Base-by-base conservation (phyloP, 1,140 invertebrate species). In the Chironomus striatipennis region DNA sequence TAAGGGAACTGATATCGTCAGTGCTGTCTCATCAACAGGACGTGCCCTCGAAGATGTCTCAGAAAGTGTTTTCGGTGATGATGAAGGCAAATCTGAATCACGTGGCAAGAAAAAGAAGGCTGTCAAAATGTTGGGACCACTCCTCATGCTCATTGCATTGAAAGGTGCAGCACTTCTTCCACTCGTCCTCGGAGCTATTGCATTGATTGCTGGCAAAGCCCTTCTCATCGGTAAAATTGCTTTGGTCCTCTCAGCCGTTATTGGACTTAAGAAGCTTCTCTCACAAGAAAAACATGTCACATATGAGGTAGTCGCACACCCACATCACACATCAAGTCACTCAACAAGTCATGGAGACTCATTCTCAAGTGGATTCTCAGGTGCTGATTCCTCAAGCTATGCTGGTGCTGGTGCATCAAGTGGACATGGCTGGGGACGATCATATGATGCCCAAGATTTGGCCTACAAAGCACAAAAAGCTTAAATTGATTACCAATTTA, bases 71-170 rank as follows among this genome's bases (percentile, higher is more conserved):
- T 84, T 85, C 75, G 87, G 86, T 75, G 84, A 85, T 70, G 85
- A 86, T 65, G 80, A 79, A 42, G 83, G 83, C 10, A 83, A 85
- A 21, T 88, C 89, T 77, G 89, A 90, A 81, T 86, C 87, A 42
- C 86, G 90, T 82, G 88, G 89, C 76, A 92, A 92, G 84, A 92
- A 92, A 84, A 91, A 93, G 85, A 92, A 93, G 83, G 90, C 88
- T 20, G 86, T 87, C 75, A 93, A 93, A 79, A 87, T 93, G 74
- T 79, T 93, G n/a, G 89, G 91, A 73, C 90, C 91, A 0, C 81
- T 94, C 73, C 84, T 93, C 74, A 88, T 90, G 77, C 87, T 90
- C 70, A 80, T 93, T 72, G 90, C 90, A 12, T 80, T 94, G 78
- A 93, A 93, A 82, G 87, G 90, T 75, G 91, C 91, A 77, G 90